These are phyloP conservation scores for Opisthograptis luteolata DNA, from an alignment of 2,888 invertebrate species.

Conservation along the genomic window DNA sequence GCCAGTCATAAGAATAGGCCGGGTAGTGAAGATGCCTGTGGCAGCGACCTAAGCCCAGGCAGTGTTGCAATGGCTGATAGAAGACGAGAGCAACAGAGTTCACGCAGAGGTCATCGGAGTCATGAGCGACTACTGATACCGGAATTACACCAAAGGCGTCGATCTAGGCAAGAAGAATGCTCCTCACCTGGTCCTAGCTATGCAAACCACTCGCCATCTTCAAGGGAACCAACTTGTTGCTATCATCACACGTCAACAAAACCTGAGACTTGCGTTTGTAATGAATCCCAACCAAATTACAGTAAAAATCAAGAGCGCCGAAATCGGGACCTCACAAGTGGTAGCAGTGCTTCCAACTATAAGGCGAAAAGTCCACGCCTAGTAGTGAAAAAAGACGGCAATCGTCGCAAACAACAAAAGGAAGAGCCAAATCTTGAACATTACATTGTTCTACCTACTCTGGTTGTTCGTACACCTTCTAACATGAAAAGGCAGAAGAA, in stretches of 20 bases:
- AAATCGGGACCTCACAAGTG: constrained; percentile 50
- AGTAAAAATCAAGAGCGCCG: constrained; percentile 25
- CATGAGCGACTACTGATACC: constrained; percentile 53
- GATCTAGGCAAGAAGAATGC: constrained; percentile 53
- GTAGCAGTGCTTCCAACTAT: constrained; percentile 52
- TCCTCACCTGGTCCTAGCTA: constrained; percentile 68
- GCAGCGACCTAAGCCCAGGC: constrained; percentile 57
- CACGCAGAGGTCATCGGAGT: constrained; percentile 55
- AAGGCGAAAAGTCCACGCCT: constrained; percentile 61
- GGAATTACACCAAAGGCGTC: constrained; percentile 47
- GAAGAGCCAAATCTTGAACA: constrained; percentile 71
- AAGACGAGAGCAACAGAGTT: constrained; percentile 47
- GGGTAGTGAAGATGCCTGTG: constrained; percentile 53
- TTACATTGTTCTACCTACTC: constrained; percentile 71
- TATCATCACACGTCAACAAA: constrained; percentile 60
- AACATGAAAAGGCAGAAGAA: constrained; percentile 75
- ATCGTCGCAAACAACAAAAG: constrained; percentile 54
- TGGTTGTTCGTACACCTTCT: constrained; percentile 74
- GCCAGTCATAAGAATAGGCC: constrained; percentile 73
- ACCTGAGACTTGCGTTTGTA: constrained; percentile 35
- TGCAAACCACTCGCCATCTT: constrained; percentile 47
- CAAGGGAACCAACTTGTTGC: constrained; percentile 64
- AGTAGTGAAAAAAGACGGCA: constrained; percentile 63
- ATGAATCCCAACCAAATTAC: constrained; percentile 19
- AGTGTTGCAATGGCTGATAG: constrained; percentile 52